Conservation (phyloP, 2,113 vertebrate species). For the Perognathus longimembris region DNA sequence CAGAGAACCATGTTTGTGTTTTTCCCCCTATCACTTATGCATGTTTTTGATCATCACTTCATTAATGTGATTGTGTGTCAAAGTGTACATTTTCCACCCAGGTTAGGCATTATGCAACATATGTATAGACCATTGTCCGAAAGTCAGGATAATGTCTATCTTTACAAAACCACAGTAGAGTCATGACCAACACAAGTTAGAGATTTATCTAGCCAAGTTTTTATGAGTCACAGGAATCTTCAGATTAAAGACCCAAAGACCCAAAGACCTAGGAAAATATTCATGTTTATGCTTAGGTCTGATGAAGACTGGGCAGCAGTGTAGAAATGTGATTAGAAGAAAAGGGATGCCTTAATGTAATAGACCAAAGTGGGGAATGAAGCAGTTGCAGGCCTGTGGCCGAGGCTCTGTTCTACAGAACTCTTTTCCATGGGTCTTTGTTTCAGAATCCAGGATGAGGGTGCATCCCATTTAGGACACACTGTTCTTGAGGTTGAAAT, state of each 20-base stretch:
- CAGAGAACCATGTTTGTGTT: neutral
- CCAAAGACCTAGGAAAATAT: neutral
- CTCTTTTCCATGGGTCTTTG: neutral
- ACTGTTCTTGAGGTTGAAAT: neutral
- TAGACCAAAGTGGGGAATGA: neutral
- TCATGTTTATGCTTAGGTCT: neutral
- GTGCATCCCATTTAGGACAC: neutral
- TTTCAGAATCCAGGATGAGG: conserved; percentile 36
- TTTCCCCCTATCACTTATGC: neutral
- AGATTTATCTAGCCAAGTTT: neutral
- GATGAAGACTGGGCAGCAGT: neutral
- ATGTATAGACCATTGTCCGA: neutral
- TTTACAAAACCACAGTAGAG: neutral
- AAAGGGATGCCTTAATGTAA: neutral
- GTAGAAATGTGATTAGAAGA: neutral
- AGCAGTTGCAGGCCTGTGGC: neutral
- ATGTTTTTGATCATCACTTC: neutral
- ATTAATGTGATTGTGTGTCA: neutral
- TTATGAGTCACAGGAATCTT: neutral
- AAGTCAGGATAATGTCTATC: neutral
- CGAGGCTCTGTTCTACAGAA: neutral
- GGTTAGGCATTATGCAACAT: neutral
- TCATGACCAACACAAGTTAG: neutral
- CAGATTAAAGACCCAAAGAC: neutral
- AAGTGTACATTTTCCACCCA: neutral